These are phyloP conservation scores for Chlorodrepanis virens DNA, from an alignment of 2,113 vertebrate genomes.

Conservation along the genomic window DNA sequence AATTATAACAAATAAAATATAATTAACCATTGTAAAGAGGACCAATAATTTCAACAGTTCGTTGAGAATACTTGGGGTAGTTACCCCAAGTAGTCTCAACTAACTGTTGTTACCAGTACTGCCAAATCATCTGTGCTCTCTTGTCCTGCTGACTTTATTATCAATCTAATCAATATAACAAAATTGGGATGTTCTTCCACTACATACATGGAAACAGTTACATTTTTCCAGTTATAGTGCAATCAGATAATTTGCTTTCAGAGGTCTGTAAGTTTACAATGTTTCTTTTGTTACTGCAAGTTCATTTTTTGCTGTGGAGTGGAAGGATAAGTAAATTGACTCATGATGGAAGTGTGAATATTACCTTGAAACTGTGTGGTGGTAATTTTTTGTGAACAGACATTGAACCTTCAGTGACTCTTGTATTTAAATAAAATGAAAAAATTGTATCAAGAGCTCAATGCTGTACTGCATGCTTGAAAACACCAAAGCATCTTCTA, in stretches of 20 bases:
- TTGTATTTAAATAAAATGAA: conserved; percentile 19
- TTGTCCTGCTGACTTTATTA: not conserved
- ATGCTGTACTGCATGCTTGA: not conserved
- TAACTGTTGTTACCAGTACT: not conserved
- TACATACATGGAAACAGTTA: not conserved
- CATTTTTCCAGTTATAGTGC: not conserved
- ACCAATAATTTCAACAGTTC: not conserved
- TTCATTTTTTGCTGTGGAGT: not conserved
- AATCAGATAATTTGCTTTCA: conserved; percentile 42
- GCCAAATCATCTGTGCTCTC: conserved; percentile 27
- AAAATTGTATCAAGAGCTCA: conserved; percentile 1
- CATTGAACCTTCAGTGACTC: not conserved
- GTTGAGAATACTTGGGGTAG: not conserved
- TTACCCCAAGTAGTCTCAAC: not conserved
- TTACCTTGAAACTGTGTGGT: not conserved
- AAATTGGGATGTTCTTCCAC: not conserved
- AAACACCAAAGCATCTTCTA: conserved; percentile 45
- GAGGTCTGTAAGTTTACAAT: not conserved
- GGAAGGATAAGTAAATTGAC: not conserved
- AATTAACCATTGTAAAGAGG: conserved; percentile 39
- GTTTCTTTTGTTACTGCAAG: conserved; percentile 31
- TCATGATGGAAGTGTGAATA: conserved; percentile 18
- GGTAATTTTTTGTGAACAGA: not conserved
- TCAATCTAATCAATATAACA: not conserved
- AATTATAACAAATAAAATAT: not conserved